Percentiles rank a stretch among this genome's conserved stretches.
Conservation (phyloP, 2,888 invertebrate species). For the Anarsia innoxiella region DNA sequence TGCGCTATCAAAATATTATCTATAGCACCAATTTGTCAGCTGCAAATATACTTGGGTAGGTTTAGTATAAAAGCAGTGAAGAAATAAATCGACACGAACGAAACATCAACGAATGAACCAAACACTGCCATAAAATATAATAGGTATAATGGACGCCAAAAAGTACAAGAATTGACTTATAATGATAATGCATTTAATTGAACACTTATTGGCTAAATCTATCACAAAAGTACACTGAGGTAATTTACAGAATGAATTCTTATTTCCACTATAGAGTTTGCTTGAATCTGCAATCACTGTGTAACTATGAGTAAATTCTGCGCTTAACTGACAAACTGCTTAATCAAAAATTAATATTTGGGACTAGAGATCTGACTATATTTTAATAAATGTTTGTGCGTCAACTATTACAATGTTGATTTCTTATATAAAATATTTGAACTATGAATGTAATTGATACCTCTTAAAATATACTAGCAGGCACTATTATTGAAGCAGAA, state of each 20-base stretch:
- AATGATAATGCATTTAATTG: constrained; percentile 58
- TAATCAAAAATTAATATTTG: constrained; percentile 52
- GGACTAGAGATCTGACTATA: constrained; percentile 71
- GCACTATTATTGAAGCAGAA: constrained; percentile 19
- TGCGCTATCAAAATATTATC: constrained; percentile 36
- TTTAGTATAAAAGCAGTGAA: constrained; percentile 42
- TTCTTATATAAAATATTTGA: constrained; percentile 22
- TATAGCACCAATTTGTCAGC: constrained; percentile 71
- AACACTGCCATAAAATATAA: constrained; percentile 23
- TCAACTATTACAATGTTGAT: constrained; percentile 19
- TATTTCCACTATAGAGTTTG: constrained; percentile 24
- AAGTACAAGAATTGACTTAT: constrained; percentile 64
- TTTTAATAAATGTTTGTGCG: constrained; percentile 49
- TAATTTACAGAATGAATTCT: constrained; percentile 60
- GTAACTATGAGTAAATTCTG: constrained; percentile 44
- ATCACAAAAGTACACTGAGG: constrained; percentile 73
- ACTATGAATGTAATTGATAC: constrained; percentile 26
- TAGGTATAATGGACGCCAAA: constrained; percentile 60
- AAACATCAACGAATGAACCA: constrained; percentile 20
- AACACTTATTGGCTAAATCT: constrained; percentile 74
- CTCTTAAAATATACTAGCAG: constrained; percentile 24
- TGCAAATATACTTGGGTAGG: constrained; percentile 40
- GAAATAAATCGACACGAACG: constrained; percentile 22
- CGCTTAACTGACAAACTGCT: constrained; percentile 43
- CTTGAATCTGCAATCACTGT: constrained; percentile 33